Evolutionary conservation across 2,113 vertebrate genomes (phyloP), one percentile per base, ranked within the genome.

Genomic region (Dipodomys merriami): DNA sequence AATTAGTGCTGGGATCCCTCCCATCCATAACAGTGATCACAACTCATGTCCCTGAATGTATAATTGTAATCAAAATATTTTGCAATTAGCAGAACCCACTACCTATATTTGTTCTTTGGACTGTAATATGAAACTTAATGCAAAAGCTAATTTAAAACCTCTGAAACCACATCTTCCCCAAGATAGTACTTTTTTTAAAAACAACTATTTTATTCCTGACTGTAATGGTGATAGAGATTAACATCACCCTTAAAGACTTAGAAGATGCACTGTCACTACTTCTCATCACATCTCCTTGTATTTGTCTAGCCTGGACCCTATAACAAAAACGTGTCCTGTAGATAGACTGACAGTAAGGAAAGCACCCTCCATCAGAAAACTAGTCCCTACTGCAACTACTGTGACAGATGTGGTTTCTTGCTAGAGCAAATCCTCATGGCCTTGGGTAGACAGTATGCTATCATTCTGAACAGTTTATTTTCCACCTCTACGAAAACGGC

Each of bases 101-200:
- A 16, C 49, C 49, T 53, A 8, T 74, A 35, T 39, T n/a, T 44
- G n/a, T 93, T 89, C n/a, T 20, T 68, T 88, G 20, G 35, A 30
- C 49, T 13, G 23, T 74, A n/a, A 19, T 18, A 62, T 80, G 88
- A 82, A 20, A 78, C 22, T 2, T 76, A 25, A 64, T 8, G 15
- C 30, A 67, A 96, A 84, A 78, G 33, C 46, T 90, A 64, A 73
- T 77, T 89, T 6, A 95, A 91, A 88, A 19, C 5, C 44, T 93
- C 64, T 82, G 44, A 82, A 90, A 76, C 11, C 69, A 46, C 16
- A 53, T 53, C 23, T 53, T 15, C 46, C 39, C 49, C 71, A 71
- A 60, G 39, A 73, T 7, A 68, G 69, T 73, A 90, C 19, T 79
- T 82, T 68, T 39, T 39, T 39, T 86, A 29, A 5, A 68, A 53